Conservation (phyloP, 2,888 invertebrate genomes). For the Eucriotettix oculatus region DNA sequence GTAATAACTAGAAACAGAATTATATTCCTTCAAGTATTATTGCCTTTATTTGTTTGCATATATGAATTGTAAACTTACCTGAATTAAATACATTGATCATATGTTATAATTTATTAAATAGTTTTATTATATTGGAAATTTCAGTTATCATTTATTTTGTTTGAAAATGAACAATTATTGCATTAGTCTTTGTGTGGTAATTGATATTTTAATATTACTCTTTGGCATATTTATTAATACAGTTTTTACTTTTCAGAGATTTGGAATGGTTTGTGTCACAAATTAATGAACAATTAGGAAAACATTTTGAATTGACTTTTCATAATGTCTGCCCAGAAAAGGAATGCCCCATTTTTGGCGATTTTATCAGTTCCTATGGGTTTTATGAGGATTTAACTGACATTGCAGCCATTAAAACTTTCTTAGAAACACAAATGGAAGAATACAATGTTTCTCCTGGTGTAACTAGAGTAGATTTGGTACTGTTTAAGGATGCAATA, state of each 20-base stretch:
- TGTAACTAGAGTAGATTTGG: constrained; percentile 61
- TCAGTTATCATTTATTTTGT: not conserved
- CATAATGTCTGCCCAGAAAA: constrained; percentile 60
- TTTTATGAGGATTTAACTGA: constrained; percentile 68
- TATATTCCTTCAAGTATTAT: no score
- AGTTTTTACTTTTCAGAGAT: constrained; percentile 34
- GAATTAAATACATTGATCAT: no score
- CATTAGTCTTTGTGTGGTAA: not conserved
- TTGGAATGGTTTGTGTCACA: constrained; percentile 57
- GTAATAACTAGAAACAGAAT: no score
- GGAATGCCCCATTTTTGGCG: constrained; percentile 53
- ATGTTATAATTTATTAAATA: no score
- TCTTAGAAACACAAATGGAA: constrained; percentile 42
- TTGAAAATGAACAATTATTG: not conserved
- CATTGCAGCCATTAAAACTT: constrained; percentile 35
- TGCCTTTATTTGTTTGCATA: no score
- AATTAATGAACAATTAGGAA: constrained; percentile 57
- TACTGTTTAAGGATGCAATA: constrained; percentile 73
- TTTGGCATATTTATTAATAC: not conserved
- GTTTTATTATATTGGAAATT: no score
- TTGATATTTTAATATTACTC: not conserved
- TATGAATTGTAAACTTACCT: no score
- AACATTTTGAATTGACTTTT: constrained; percentile 63
- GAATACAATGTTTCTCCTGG: constrained; percentile 70
- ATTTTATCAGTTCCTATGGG: constrained; percentile 60